These are phyloP conservation scores for Temnothorax nylanderi DNA, from an alignment of 1,140 invertebrate genomes.

Conservation along the genomic window DNA sequence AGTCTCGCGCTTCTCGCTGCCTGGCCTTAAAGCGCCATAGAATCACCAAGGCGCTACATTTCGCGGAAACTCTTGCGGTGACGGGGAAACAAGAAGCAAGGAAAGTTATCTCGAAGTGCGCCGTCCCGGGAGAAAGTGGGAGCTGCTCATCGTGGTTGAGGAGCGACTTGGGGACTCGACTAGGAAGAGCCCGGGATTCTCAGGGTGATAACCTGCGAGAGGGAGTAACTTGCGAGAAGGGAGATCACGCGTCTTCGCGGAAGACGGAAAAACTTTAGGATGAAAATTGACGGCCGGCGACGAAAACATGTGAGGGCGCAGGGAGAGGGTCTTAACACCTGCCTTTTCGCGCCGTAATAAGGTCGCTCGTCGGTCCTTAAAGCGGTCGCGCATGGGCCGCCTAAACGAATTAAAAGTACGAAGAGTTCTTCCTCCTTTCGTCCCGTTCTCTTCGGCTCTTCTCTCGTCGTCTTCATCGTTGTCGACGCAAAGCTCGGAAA, in stretches of 20 bases:
- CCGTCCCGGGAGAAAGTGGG: constrained; percentile 53
- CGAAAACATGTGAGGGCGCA: constrained; percentile 67
- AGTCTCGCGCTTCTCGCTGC: constrained; percentile 29
- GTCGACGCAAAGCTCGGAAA: constrained; percentile 43
- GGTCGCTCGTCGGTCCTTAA: constrained; percentile 56
- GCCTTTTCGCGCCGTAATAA: constrained; percentile 64
- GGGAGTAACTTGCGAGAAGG: neutral
- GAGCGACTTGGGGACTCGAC: constrained; percentile 14
- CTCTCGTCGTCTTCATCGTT: constrained; percentile 23
- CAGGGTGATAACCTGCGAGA: neutral
- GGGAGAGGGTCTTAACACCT: constrained; percentile 69
- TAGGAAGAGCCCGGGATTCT: constrained; percentile 24
- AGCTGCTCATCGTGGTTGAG: constrained; percentile 56
- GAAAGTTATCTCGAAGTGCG: constrained; percentile 68
- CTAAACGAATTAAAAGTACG: constrained; percentile 77
- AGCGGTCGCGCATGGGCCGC: constrained; percentile 40
- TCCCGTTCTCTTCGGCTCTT: neutral
- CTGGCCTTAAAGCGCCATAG: constrained; percentile 20
- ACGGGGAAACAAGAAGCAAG: constrained; percentile 47
- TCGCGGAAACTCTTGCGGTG: constrained; percentile 42
- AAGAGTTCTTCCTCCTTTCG: constrained; percentile 21
- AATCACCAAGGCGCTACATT: constrained; percentile 2
- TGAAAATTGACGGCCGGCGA: constrained; percentile 74
- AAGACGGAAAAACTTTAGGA: constrained; percentile 69
- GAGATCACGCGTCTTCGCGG: constrained; percentile 47